phyloP scores from a whole-genome alignment of 2,888 invertebrate species.

The Congeria kusceri region DNA sequence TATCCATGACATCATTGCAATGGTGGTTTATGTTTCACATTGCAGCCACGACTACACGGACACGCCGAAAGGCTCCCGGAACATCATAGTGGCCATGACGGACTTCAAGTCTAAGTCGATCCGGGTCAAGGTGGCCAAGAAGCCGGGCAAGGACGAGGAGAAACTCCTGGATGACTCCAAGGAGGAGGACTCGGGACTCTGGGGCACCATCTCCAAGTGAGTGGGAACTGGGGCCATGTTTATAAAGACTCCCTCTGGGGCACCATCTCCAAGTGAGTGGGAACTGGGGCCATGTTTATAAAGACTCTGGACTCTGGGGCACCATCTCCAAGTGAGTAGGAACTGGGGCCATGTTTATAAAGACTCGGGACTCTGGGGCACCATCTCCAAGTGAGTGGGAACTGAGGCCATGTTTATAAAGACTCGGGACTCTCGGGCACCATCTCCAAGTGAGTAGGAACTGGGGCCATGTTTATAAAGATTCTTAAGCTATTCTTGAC shows the following conservation, averaged over 20 bases:
- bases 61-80: constrained; percentile 89
- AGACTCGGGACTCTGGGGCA: constrained; percentile 94
- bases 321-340: constrained; percentile 94
- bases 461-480: no score
- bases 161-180: constrained; percentile 94
- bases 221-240: no score
- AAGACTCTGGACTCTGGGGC: constrained; percentile 93
- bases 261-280: no score
- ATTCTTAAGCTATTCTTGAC: no score
- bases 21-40: constrained; percentile 19
- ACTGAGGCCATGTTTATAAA: not conserved
- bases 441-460: no score
- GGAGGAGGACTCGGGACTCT: constrained; percentile 90
- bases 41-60: constrained; percentile 92
- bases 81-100: constrained; percentile 91
- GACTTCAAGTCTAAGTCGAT: constrained; percentile 95
- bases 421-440: no score
- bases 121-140: constrained; percentile 95
- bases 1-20: no score
- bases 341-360: constrained; percentile 57
- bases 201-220: constrained; percentile 97
- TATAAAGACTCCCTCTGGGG: constrained; percentile 83
- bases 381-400: constrained; percentile 93
- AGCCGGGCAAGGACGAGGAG: constrained; percentile 93
- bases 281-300: no score